Evolutionary conservation across 2,113 vertebrate species (phyloP).

Genomic region (Tetrax tetrax): DNA sequence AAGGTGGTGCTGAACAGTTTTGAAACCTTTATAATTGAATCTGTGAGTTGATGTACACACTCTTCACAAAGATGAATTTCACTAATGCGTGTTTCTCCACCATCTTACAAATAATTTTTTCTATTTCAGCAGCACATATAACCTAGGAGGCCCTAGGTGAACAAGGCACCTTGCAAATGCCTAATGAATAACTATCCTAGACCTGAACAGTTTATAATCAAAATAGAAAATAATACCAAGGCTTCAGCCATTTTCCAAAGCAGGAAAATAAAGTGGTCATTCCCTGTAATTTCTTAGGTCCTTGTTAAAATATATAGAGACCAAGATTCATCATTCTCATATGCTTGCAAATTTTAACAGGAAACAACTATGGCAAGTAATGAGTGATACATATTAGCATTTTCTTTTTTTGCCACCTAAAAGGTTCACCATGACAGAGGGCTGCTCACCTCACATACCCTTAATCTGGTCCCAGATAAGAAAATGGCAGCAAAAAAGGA

Average conservation of each 20-base stretch:
- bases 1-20: background rate
- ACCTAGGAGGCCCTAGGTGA: background rate
- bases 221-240: background rate
- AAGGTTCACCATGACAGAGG: background rate
- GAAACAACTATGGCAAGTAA: background rate
- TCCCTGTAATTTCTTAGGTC: background rate
- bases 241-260: background rate
- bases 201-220: background rate
- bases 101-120: background rate
- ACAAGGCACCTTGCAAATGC: background rate
- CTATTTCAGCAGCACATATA: background rate
- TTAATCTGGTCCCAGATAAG: background rate
- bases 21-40: background rate
- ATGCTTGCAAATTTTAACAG: background rate
- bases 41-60: background rate
- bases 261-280: background rate
- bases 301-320: background rate
- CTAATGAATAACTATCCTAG: background rate
- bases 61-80: background rate
- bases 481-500: background rate
- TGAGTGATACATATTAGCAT: background rate
- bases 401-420: background rate
- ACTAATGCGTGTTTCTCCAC: accelerated
- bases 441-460: background rate
- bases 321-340: background rate